A percentile compares a stretch with the other conserved stretches of the same genome.
phyloP scores from a whole-genome alignment of 2,797 vertebrate genomes.

The Argentina silus region DNA sequence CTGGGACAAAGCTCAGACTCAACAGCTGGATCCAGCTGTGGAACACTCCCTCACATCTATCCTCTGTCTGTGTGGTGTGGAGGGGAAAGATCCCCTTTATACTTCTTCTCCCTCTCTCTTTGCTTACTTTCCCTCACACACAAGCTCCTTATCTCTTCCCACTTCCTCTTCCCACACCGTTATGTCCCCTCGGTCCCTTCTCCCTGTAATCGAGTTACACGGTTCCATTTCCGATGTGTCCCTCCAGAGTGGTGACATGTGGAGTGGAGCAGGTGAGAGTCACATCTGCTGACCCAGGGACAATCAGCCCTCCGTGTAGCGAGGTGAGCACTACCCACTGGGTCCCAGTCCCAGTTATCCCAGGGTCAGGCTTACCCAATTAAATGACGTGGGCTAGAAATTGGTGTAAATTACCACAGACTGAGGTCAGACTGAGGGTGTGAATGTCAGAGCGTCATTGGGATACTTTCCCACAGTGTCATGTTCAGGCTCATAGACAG shows the following conservation, averaged over 20 bases:
- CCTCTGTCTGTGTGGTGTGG: constrained; percentile 32
- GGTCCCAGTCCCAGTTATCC: constrained; percentile 34
- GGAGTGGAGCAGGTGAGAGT: constrained; percentile 64
- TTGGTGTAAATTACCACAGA: constrained; percentile 51
- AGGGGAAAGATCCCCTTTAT: constrained; percentile 5
- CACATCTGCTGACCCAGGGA: constrained; percentile 60
- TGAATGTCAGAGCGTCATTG: constrained; percentile 17
- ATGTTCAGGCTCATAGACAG: constrained; percentile 31
- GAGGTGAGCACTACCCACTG: constrained; percentile 32
- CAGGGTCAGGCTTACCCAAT: constrained; percentile 52
- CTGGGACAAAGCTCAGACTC: constrained; percentile 53
- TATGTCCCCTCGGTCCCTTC: constrained; percentile 29
- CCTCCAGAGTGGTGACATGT: constrained; percentile 55
- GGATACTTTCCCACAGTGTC: constrained; percentile 32
- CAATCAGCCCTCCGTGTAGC: constrained; percentile 26
- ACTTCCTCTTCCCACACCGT: constrained; percentile 64
- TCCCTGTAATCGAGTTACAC: constrained; percentile 53
- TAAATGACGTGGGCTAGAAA: constrained; percentile 42
- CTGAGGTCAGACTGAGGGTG: constrained; percentile 69
- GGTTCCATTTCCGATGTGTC: constrained; percentile 48
- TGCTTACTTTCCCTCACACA: constrained; percentile 22
- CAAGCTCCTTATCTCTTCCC: constrained; percentile 54
- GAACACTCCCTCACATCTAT: constrained; percentile 35
- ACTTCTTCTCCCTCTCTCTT: constrained; percentile 29
- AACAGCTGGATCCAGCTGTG: constrained; percentile 70